These are phyloP conservation scores for Sebastes trivittatus DNA, from an alignment of 2,797 vertebrate genomes.

Conservation along the genomic window DNA sequence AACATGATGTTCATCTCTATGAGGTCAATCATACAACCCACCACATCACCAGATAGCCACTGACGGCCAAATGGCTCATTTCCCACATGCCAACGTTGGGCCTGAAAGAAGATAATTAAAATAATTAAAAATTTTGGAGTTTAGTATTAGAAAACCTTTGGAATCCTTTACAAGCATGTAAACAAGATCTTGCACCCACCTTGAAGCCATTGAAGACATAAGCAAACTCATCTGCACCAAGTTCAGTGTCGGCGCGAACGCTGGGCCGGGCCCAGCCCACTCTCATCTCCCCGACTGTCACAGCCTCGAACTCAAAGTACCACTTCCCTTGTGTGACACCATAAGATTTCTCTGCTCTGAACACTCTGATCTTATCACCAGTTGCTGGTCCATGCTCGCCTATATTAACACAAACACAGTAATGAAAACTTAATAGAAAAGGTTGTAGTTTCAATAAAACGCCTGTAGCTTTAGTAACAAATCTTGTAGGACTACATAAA, in stretches of 20 bases:
- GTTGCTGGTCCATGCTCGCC: conserved; percentile 73
- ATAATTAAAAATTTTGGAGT: neutral
- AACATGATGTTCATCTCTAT: conserved; percentile 93
- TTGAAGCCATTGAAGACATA: conserved; percentile 95
- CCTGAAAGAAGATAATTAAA: conserved; percentile 69
- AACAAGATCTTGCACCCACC: conserved; percentile 62
- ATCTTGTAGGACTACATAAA: neutral
- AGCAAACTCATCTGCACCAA: conserved; percentile 91
- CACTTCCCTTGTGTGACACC: conserved; percentile 89
- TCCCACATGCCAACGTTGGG: conserved; percentile 94
- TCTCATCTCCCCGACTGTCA: conserved; percentile 94
- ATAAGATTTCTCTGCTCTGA: conserved; percentile 92
- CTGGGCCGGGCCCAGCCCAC: conserved; percentile 93
- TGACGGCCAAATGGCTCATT: conserved; percentile 91
- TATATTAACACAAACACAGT: conserved; percentile 45
- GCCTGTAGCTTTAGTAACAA: neutral
- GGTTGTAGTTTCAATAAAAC: neutral
- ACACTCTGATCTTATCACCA: conserved; percentile 87
- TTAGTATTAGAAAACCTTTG: neutral
- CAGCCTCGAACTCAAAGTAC: conserved; percentile 96
- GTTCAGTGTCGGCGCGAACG: conserved; percentile 87
- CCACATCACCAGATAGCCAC: conserved; percentile 92
- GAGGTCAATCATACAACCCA: conserved; percentile 95
- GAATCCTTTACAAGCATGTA: neutral
- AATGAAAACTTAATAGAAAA: conserved; percentile 2